A percentile compares a stretch with the other conserved stretches of the same genome.
Conservation (phyloP, 2,797 vertebrate genomes). For the Taenioides sp. region DNA sequence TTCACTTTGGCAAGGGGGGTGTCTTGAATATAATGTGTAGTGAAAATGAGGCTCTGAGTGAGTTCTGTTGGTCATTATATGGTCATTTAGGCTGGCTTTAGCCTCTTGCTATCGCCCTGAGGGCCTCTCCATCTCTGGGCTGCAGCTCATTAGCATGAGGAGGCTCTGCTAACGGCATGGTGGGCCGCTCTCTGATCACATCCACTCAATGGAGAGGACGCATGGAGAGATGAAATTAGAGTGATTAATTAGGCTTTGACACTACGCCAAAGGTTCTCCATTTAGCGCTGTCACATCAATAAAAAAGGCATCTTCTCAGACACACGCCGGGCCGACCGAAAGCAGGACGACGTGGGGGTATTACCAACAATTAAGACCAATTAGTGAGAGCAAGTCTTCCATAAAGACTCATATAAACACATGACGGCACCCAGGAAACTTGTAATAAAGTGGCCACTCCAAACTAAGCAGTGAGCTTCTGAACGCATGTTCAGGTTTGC, state of each 20-base stretch:
- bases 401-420: slow-evolving; percentile 57
- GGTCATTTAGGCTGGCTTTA: slow-evolving; percentile 73
- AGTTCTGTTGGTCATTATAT: slow-evolving; percentile 71
- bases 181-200: slow-evolving; percentile 70
- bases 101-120: slow-evolving; percentile 68
- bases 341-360: slow-evolving; percentile 71
- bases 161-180: slow-evolving; percentile 62
- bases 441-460: slow-evolving; percentile 13
- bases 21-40: slow-evolving; percentile 71
- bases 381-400: slow-evolving; percentile 68
- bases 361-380: slow-evolving; percentile 83
- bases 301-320: slow-evolving; percentile 72
- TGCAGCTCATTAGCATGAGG: slow-evolving; percentile 78
- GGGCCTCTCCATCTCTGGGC: slow-evolving; percentile 73
- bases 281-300: slow-evolving; percentile 83
- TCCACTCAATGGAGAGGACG: slow-evolving; percentile 70
- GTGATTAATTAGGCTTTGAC: slow-evolving; percentile 82
- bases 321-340: slow-evolving; percentile 65
- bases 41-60: slow-evolving; percentile 66
- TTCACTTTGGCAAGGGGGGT: slow-evolving; percentile 26
- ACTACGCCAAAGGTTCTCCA: slow-evolving; percentile 81
- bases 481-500: neutral
- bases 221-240: slow-evolving; percentile 77
- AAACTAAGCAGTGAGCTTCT: neutral
- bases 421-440: slow-evolving; percentile 35